Percentiles rank a stretch among this genome's conserved stretches.
phyloP scores from a whole-genome alignment of 2,888 invertebrate species.

The Scaptomyza parva region DNA sequence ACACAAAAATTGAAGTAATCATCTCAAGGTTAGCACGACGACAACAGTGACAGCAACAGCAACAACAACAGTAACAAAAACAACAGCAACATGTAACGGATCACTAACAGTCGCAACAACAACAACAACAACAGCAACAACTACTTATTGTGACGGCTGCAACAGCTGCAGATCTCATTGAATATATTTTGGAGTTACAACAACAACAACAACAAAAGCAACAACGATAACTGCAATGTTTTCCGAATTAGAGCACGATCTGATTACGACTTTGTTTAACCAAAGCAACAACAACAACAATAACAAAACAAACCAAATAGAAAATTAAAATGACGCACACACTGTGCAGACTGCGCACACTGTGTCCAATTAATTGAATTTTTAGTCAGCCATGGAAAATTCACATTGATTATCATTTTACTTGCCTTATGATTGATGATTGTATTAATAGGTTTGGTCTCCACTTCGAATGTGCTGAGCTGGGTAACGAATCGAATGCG shows the following conservation, averaged over 20 bases:
- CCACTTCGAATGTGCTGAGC: constrained; percentile 1
- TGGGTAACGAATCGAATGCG: constrained; percentile 24
- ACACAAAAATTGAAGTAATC: constrained; percentile 71
- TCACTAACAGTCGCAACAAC: constrained; percentile 62
- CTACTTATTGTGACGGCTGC: constrained; percentile 38
- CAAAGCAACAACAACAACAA: too few relatives aligned
- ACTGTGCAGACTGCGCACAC: constrained; percentile 55
- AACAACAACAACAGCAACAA: constrained; percentile 17
- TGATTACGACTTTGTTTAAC: constrained; percentile 66
- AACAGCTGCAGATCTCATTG: constrained; percentile 49
- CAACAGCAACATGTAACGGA: constrained; percentile 70
- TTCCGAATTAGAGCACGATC: constrained; percentile 70
- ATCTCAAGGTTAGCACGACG: constrained; percentile 81
- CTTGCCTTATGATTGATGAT: constrained; percentile 42
- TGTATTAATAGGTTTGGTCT: constrained; percentile 33
- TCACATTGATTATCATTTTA: constrained; percentile 39
- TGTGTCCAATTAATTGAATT: constrained; percentile 67
- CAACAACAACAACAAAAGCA: constrained; percentile 23
- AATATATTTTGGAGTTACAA: constrained; percentile 34
- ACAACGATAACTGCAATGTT: constrained; percentile 43
- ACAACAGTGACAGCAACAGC: constrained; percentile 45
- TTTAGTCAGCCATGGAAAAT: constrained; percentile 46
- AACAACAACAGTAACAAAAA: constrained; percentile 43
- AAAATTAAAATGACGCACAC: constrained; percentile 58
- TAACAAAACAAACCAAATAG: constrained; percentile 3